phyloP scores from a whole-genome alignment of 2,888 invertebrate species.

The Machimus atricapillus region DNA sequence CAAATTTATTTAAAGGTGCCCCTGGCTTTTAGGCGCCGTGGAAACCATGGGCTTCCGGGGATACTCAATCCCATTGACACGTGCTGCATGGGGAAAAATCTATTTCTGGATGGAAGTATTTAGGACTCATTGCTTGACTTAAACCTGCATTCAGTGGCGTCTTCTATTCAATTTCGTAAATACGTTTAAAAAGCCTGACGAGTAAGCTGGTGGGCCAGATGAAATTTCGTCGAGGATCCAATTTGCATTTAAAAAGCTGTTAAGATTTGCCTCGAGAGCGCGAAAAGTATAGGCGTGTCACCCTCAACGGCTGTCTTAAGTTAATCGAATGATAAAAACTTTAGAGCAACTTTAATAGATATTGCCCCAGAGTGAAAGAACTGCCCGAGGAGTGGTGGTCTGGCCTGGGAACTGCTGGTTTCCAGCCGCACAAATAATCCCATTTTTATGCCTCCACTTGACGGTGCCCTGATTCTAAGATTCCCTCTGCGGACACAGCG shows the following conservation, averaged over 20 bases:
- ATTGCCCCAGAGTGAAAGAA: background rate
- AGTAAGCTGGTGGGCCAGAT: background rate
- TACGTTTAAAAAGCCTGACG: background rate
- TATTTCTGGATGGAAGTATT: background rate
- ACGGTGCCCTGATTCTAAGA: background rate
- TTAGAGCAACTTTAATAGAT: background rate
- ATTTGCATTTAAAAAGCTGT: background rate
- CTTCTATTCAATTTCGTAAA: background rate
- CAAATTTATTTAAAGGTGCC: background rate
- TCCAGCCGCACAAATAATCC: background rate
- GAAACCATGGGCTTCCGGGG: background rate
- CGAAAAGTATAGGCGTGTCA: background rate
- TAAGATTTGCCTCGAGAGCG: background rate
- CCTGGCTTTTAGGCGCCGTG: background rate
- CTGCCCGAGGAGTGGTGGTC: background rate
- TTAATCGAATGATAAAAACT: background rate
- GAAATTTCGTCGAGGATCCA: background rate
- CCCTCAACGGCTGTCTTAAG: background rate
- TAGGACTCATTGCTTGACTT: background rate
- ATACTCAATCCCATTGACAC: background rate
- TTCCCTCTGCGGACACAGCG: background rate
- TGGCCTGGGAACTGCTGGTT: background rate
- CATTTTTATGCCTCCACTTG: background rate
- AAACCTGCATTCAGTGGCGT: background rate
- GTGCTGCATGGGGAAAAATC: background rate